These are phyloP conservation scores for Carcharodon carcharias DNA, from an alignment of 2,797 vertebrate species.

Conservation along the genomic window DNA sequence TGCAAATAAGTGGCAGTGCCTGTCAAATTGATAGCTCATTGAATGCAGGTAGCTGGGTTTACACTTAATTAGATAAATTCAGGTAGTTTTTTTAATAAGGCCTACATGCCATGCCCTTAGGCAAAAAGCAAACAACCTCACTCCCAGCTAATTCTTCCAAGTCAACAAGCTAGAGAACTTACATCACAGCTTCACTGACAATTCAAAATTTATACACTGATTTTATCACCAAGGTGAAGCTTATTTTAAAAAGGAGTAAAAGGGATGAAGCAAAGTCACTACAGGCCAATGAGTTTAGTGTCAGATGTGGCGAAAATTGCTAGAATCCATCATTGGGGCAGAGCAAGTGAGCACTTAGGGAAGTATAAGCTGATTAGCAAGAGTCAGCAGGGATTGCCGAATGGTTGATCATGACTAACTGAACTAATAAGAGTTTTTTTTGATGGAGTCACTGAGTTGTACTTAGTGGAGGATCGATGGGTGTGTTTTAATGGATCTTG, in stretches of 20 bases:
- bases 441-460: not conserved
- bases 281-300: not conserved
- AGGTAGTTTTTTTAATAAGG: not conserved
- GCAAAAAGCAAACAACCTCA: not conserved
- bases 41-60: too few relatives aligned
- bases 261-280: not conserved
- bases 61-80: not conserved
- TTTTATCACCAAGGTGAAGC: not conserved
- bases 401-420: not conserved
- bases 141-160: not conserved
- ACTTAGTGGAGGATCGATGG: not conserved
- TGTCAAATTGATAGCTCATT: not conserved
- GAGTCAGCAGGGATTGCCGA: not conserved
- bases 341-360: not conserved
- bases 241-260: not conserved
- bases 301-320: not conserved
- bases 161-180: not conserved
- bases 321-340: not conserved
- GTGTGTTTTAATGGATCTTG: too few relatives aligned
- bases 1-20: not conserved
- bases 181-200: not conserved
- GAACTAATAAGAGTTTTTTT: not conserved
- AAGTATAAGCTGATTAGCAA: not conserved
- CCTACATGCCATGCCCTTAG: not conserved
- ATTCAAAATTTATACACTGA: not conserved